Conservation (phyloP, 2,113 vertebrate genomes). For the Aphelocoma coerulescens region DNA sequence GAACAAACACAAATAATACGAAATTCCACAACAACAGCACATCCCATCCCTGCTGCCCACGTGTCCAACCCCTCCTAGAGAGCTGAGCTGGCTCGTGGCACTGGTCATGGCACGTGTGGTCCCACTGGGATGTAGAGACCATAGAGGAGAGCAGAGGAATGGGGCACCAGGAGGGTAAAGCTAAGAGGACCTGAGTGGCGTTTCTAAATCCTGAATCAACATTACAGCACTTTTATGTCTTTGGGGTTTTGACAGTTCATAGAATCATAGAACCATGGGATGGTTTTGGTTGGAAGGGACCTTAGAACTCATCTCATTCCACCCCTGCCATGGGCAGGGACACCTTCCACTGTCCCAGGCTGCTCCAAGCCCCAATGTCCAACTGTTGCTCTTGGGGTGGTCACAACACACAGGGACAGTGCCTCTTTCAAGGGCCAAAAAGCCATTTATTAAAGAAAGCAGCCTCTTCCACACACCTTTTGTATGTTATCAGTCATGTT, state of each 20-base stretch:
- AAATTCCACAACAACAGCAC: neutral
- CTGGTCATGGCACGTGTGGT: accelerated
- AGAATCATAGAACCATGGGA: neutral
- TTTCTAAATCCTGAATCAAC: neutral
- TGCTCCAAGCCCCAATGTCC: neutral
- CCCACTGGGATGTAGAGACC: accelerated
- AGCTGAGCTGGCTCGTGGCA: neutral
- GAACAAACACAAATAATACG: neutral
- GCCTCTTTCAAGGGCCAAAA: too few relatives aligned
- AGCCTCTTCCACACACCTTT: too few relatives aligned
- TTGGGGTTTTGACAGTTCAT: neutral
- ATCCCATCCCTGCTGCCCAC: neutral
- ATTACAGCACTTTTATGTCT: neutral
- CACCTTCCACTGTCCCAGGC: neutral
- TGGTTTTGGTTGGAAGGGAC: neutral
- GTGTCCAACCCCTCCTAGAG: neutral
- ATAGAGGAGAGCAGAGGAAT: neutral
- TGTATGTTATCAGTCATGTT: too few relatives aligned
- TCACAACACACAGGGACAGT: too few relatives aligned
- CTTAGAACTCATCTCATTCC: neutral
- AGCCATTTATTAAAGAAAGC: too few relatives aligned
- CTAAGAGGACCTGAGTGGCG: neutral
- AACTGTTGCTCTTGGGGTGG: neutral
- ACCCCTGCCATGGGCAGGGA: neutral
- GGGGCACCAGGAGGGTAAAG: neutral